These are phyloP conservation scores for Rhodeus uyekii DNA, from an alignment of 2,797 vertebrate species.

Conservation along the genomic window DNA sequence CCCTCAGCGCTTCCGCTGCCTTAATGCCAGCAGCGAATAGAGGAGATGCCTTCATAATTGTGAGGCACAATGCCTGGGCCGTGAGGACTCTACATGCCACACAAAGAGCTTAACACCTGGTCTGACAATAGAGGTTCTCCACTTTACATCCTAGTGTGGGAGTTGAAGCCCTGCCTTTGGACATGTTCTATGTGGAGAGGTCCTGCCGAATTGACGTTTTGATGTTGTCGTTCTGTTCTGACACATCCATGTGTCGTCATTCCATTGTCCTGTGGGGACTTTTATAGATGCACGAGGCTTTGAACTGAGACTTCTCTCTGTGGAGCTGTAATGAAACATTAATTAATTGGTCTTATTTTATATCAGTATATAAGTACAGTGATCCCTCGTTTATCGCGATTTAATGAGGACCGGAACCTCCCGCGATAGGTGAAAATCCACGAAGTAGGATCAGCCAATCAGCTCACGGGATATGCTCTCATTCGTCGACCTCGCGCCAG, in stretches of 20 bases:
- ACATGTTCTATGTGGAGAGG: conserved; percentile 2
- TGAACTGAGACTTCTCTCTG: background rate
- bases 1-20: conserved; percentile 57
- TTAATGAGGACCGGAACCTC: no score
- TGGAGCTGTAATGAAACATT: background rate
- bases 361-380: no score
- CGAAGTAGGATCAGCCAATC: no score
- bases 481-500: no score
- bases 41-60: conserved; percentile 61
- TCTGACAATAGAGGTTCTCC: conserved; percentile 38
- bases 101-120: conserved; percentile 53
- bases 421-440: no score
- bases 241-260: background rate
- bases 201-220: background rate
- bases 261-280: background rate
- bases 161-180: conserved; percentile 24
- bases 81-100: conserved; percentile 44
- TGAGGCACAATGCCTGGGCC: conserved; percentile 53
- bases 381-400: no score
- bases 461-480: no score
- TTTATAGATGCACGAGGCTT: background rate
- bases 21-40: conserved; percentile 56
- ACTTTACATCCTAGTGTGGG: background rate
- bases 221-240: background rate
- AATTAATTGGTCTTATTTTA: no score